phyloP scores from a whole-genome alignment of 2,797 vertebrate species.

The Cheirogaleus major region DNA sequence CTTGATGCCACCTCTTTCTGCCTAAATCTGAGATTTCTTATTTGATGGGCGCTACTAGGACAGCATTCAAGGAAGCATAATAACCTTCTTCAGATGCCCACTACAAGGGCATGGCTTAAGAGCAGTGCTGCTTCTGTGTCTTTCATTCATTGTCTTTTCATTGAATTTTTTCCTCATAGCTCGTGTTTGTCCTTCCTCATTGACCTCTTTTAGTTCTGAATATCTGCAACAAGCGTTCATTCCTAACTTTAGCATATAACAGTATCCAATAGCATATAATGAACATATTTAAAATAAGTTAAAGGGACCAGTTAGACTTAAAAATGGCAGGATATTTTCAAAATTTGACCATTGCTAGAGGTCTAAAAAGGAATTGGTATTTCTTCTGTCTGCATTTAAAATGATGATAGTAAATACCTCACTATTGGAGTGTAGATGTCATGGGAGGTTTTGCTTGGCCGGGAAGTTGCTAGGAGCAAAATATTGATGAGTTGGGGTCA shows the following conservation, averaged over 20 bases:
- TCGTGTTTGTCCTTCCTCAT: background rate
- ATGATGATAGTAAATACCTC: background rate
- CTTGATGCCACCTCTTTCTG: background rate
- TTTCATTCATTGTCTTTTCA: background rate
- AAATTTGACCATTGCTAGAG: background rate
- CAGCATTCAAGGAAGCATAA: background rate
- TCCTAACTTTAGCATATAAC: background rate
- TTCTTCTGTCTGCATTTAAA: background rate
- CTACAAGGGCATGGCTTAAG: background rate
- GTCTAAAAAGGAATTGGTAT: background rate
- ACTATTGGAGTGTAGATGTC: background rate
- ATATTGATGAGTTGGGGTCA: background rate
- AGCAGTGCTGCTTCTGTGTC: background rate
- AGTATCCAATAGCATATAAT: background rate
- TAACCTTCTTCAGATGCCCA: background rate
- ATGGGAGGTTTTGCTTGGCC: background rate
- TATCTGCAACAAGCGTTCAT: background rate
- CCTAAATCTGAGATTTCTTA: background rate
- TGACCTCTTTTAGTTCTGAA: background rate
- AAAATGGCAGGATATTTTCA: background rate
- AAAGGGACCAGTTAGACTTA: conserved; percentile 4
- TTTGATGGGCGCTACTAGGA: background rate
- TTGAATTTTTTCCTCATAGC: background rate
- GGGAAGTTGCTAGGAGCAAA: conserved; percentile 7
- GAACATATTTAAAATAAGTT: background rate